Conservation (phyloP, 2,888 invertebrate species). For the Diarsia rubi region DNA sequence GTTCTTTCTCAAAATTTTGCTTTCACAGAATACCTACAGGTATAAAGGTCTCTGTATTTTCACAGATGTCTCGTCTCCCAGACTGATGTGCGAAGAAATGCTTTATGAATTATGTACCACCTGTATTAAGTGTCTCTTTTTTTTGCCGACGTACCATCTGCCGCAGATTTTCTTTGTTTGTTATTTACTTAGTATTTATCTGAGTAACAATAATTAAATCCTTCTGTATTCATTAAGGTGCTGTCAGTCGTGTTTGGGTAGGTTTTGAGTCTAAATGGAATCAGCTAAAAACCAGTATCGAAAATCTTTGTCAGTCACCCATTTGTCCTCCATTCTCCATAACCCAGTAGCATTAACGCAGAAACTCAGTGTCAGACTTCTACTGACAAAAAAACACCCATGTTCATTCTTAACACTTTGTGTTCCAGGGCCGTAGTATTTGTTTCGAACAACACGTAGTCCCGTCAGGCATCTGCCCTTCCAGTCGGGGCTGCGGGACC, state of each 20-base stretch:
- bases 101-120: background rate
- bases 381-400: too few relatives aligned
- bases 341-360: background rate
- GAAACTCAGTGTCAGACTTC: too few relatives aligned
- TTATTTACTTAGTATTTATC: slow-evolving; percentile 3
- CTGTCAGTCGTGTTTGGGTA: background rate
- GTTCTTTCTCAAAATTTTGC: background rate
- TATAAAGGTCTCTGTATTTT: slow-evolving; percentile 13
- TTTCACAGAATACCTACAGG: background rate
- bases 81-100: slow-evolving; percentile 6
- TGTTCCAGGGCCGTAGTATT: too few relatives aligned
- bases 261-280: background rate
- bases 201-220: background rate
- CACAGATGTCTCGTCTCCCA: slow-evolving; percentile 20
- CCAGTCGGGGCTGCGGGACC: too few relatives aligned
- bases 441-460: too few relatives aligned
- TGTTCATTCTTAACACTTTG: too few relatives aligned
- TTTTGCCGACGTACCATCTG: slow-evolving; percentile 12
- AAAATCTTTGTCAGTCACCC: too few relatives aligned
- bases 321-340: background rate
- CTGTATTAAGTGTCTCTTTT: too few relatives aligned
- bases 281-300: too few relatives aligned
- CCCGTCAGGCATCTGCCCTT: too few relatives aligned
- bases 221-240: background rate
- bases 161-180: background rate